Evolutionary conservation across 2,888 invertebrate genomes (phyloP).

Genomic region (Lymantria monacha): DNA sequence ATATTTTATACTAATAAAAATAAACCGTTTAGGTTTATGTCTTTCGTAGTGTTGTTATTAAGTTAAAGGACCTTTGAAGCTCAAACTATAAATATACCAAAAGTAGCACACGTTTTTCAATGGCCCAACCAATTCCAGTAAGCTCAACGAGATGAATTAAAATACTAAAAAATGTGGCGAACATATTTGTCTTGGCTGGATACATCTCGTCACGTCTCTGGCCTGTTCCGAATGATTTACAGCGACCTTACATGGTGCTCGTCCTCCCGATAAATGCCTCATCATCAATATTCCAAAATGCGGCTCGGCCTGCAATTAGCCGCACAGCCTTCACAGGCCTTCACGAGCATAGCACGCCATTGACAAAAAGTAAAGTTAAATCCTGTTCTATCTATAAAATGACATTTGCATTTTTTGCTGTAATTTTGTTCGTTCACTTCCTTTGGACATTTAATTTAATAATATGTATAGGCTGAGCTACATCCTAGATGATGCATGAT

Average conservation of each 20-base stretch:
- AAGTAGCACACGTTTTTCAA: slow-evolving; percentile 45
- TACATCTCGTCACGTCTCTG: slow-evolving; percentile 78
- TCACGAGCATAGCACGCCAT: slow-evolving; percentile 61
- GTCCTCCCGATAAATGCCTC: slow-evolving; percentile 80
- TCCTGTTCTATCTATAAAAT: slow-evolving; percentile 75
- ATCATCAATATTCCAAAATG: slow-evolving; percentile 82
- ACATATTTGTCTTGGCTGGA: slow-evolving; percentile 74
- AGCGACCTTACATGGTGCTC: slow-evolving; percentile 73
- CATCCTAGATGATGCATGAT: no score
- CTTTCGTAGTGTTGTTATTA: no score
- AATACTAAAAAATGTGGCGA: slow-evolving; percentile 64
- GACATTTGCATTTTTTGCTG: slow-evolving; percentile 58
- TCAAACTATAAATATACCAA: slow-evolving; percentile 19
- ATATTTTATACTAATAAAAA: no score
- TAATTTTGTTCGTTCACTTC: slow-evolving; percentile 31
- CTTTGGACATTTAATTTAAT: slow-evolving; percentile 21
- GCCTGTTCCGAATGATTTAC: slow-evolving; percentile 78
- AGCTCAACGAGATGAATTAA: slow-evolving; percentile 63
- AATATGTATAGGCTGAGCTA: background rate
- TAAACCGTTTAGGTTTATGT: no score
- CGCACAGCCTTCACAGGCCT: slow-evolving; percentile 75
- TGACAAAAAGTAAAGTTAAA: slow-evolving; percentile 68
- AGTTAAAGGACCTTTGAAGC: slow-evolving; percentile 4
- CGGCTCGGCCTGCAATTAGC: slow-evolving; percentile 78
- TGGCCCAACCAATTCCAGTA: slow-evolving; percentile 49